Percentiles rank a stretch among this genome's conserved stretches.
phyloP scores from a whole-genome alignment of 2,113 vertebrate species.

The Clarias magur region DNA sequence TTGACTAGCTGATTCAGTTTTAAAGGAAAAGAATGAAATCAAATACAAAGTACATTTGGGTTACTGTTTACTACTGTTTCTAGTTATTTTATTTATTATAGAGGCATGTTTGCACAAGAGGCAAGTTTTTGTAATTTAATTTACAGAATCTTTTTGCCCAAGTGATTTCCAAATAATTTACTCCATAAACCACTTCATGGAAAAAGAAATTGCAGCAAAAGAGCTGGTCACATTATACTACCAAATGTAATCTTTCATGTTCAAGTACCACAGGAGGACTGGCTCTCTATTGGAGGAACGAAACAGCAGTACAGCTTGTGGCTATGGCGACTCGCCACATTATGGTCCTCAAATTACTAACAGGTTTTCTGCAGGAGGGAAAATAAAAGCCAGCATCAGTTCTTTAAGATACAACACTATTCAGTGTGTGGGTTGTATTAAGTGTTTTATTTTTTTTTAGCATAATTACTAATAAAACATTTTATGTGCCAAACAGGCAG shows the following conservation, averaged over 20 bases:
- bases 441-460: background rate
- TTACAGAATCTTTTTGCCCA: background rate
- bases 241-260: slow-evolving; percentile 37
- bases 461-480: background rate
- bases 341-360: slow-evolving; percentile 10
- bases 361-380: slow-evolving; percentile 3
- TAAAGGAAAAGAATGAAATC: background rate
- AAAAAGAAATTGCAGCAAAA: background rate
- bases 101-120: background rate
- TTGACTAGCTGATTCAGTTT: background rate
- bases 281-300: background rate
- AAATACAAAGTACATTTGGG: background rate
- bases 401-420: background rate
- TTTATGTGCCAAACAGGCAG: background rate
- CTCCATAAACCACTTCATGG: background rate
- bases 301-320: slow-evolving; percentile 12
- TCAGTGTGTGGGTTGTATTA: background rate
- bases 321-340: slow-evolving; percentile 23
- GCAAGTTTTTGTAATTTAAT: background rate
- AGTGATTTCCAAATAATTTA: background rate
- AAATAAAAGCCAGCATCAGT: slow-evolving; percentile 8
- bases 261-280: background rate
- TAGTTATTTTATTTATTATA: background rate
- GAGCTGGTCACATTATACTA: slow-evolving; percentile 24
- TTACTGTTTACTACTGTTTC: too few relatives aligned